Evolutionary conservation across 1,140 invertebrate species (phyloP).

Genomic region (Drosophila littoralis): DNA sequence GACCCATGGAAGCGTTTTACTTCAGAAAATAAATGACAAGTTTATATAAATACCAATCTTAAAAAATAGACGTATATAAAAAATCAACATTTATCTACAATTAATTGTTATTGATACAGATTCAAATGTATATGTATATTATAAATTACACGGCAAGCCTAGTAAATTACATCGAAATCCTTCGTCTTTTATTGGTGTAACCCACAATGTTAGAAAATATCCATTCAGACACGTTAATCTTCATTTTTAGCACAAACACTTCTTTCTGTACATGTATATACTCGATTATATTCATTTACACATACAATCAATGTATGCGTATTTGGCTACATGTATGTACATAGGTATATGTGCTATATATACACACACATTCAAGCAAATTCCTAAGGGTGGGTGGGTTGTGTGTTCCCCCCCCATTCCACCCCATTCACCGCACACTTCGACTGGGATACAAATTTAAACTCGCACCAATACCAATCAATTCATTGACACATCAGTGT

Average conservation of each 20-base stretch:
- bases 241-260: neutral
- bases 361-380: neutral
- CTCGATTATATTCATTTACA: neutral
- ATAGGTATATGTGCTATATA: neutral
- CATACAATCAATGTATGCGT: neutral
- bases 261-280: neutral
- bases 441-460: neutral
- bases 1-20: neutral
- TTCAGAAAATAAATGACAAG: neutral
- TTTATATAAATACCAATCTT: neutral
- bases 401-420: too few species aligned
- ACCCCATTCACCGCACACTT: neutral
- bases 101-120: neutral
- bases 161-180: too few species aligned
- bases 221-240: conserved; percentile 10
- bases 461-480: neutral
- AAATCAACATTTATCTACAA: neutral
- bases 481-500: neutral
- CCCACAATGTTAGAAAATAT: conserved; percentile 8
- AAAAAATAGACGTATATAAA: neutral
- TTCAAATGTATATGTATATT: neutral
- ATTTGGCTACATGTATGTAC: neutral
- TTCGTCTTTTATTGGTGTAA: too few species aligned
- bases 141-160: too few species aligned
- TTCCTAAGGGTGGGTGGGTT: neutral